Percentiles rank a stretch among this genome's conserved stretches.
phyloP scores from a whole-genome alignment of 2,113 vertebrate species.

The Pica pica region DNA sequence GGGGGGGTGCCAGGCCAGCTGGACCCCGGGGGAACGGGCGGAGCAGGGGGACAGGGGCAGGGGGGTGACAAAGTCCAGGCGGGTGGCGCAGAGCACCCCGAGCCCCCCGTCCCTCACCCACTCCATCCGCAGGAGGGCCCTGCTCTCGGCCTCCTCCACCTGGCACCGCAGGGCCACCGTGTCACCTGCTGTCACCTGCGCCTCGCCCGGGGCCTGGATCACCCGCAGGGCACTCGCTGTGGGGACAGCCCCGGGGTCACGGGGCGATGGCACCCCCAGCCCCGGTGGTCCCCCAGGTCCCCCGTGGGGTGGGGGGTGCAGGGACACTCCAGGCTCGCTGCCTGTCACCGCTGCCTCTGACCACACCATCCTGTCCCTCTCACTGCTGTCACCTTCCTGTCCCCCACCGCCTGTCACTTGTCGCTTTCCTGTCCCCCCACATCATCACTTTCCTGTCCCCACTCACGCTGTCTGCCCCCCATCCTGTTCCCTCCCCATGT shows the following conservation, averaged over 20 bases:
- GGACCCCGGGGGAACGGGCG: background rate
- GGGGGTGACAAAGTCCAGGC: fast-evolving
- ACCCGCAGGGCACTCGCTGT: background rate
- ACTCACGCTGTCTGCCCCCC: too few relatives aligned
- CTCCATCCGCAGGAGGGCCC: background rate
- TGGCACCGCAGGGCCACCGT: background rate
- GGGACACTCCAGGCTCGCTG: background rate
- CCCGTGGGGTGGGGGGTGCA: background rate
- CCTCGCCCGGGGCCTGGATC: background rate
- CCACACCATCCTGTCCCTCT: too few relatives aligned
- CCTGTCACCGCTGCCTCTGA: background rate
- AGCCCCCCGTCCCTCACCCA: background rate
- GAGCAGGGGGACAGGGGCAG: fast-evolving
- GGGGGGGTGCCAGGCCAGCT: background rate
- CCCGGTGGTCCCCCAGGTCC: too few relatives aligned
- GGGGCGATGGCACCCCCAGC: background rate
- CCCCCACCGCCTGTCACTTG: background rate
- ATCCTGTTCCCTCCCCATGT: too few relatives aligned
- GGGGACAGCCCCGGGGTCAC: background rate
- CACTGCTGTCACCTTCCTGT: background rate
- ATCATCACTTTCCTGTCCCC: too few relatives aligned
- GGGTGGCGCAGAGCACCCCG: background rate
- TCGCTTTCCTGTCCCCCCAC: too few relatives aligned
- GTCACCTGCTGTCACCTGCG: background rate
- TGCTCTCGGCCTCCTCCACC: background rate